Evolutionary conservation across 1,140 invertebrate genomes (phyloP), one percentile per base, ranked within the genome.

Genomic region (Acromyrmex heyeri): DNA sequence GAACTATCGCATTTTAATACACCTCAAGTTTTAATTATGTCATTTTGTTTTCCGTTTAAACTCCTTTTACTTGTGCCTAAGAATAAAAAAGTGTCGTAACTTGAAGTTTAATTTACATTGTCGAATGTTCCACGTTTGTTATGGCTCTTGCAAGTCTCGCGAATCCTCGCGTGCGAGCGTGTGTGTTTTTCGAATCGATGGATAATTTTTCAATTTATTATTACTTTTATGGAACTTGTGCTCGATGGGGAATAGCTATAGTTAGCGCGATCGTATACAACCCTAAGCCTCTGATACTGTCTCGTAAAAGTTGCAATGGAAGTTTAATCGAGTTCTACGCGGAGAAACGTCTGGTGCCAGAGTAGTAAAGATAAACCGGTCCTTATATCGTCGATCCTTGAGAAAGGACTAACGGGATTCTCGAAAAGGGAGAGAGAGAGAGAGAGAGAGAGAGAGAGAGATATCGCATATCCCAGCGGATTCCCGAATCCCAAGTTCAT

Each of bases 291-390:
- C 57, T 86, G 87, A 90, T 91, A 90, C 82, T 90, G 90, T 90
- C 92, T 92, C 92, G 90, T 93, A 91, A 91, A 90, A 93, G 87
- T 93, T 91, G 88, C 89, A 91, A 94, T 93, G 90, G 90, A 93
- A 94, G 90, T 94, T 93, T 93, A 94, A 94, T 94, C 92, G 92
- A 94, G 92, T 93, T 93, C 91, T 82, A 90, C 77, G 86, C 75
- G 86, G 86, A 90, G 90, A 88, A 89, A 92, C 91, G 91, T 93
- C 92, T 91, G 86, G 75, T 79, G 86, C 48, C 89, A 55, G 82
- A 79, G 91, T 87, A 92, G 90, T 93, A 93, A 93, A 94, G 92
- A 92, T 94, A 93, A 93, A 93, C 91, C 91, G 91, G 87, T 90
- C 89, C 83, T 91, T 88, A 87, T 78, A 87, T 89, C 86, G 86